These are phyloP conservation scores for Platanista minor DNA, from an alignment of 2,113 vertebrate species.

Conservation along the genomic window DNA sequence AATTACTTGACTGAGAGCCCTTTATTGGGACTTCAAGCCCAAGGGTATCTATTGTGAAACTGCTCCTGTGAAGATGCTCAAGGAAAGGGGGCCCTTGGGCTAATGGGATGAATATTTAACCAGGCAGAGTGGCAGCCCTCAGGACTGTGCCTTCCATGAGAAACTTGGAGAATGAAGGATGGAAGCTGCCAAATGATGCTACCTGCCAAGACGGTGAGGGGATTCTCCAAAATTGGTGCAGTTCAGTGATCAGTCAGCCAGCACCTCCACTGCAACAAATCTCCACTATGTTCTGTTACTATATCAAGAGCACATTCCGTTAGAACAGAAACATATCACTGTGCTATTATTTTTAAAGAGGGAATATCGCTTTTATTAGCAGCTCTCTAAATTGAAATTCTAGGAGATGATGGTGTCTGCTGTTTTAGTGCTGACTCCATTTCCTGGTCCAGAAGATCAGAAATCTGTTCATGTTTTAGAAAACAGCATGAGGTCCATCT, in stretches of 20 bases:
- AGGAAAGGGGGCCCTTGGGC: background rate
- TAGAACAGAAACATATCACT: background rate
- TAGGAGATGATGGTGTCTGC: constrained; percentile 5
- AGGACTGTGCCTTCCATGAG: background rate
- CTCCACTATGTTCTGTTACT: background rate
- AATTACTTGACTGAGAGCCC: background rate
- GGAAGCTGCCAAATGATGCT: background rate
- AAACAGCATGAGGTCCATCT: constrained; percentile 69
- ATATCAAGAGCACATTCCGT: background rate
- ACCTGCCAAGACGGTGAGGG: background rate
- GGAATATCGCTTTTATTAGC: constrained; percentile 41
- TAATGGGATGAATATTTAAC: constrained; percentile 29
- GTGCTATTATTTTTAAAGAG: constrained; percentile 30
- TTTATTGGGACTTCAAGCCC: constrained; percentile 2
- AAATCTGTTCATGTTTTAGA: constrained; percentile 67
- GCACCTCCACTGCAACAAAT: background rate
- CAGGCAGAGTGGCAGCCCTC: background rate
- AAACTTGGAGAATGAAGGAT: background rate
- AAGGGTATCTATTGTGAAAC: background rate
- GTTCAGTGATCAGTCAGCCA: background rate
- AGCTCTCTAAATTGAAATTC: constrained; percentile 40
- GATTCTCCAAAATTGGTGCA: background rate
- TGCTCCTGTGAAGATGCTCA: background rate
- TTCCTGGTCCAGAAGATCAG: constrained; percentile 64
- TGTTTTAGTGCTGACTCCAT: constrained; percentile 54